These are phyloP conservation scores for Apaloderma vittatum DNA, from an alignment of 2,113 vertebrate species.

Conservation along the genomic window DNA sequence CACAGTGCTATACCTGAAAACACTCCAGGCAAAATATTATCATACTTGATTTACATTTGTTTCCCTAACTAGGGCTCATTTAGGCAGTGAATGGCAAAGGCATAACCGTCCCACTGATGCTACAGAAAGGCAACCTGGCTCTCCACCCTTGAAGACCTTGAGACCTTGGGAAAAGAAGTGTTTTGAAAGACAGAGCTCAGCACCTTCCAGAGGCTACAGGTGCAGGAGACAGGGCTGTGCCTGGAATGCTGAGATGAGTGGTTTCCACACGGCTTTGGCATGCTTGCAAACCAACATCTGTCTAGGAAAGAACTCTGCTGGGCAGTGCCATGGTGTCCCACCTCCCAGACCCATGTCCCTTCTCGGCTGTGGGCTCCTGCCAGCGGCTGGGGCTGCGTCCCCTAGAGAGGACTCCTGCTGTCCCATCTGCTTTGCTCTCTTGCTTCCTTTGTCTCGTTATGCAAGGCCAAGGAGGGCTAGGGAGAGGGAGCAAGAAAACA, in stretches of 20 bases:
- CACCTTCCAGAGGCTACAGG: background rate
- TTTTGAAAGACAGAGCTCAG: background rate
- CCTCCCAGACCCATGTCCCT: background rate
- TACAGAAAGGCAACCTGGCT: background rate
- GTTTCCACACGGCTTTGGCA: accelerated
- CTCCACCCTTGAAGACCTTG: background rate
- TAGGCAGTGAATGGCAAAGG: background rate
- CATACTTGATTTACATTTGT: background rate
- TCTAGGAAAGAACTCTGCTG: background rate
- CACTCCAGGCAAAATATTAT: background rate
- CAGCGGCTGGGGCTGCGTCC: background rate
- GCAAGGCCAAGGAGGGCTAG: background rate
- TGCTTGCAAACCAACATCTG: accelerated
- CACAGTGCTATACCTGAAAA: background rate
- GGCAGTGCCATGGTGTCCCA: background rate
- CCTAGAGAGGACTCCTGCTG: background rate
- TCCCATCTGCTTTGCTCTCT: background rate
- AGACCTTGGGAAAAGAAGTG: background rate
- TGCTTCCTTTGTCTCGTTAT: background rate
- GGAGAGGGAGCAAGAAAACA: background rate
- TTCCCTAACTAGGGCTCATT: background rate
- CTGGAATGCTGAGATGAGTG: background rate
- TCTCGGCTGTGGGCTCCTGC: background rate
- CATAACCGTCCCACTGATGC: no score
- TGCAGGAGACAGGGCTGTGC: accelerated